These are phyloP conservation scores for Sciaenops ocellatus DNA, from an alignment of 2,797 vertebrate genomes.

Conservation along the genomic window DNA sequence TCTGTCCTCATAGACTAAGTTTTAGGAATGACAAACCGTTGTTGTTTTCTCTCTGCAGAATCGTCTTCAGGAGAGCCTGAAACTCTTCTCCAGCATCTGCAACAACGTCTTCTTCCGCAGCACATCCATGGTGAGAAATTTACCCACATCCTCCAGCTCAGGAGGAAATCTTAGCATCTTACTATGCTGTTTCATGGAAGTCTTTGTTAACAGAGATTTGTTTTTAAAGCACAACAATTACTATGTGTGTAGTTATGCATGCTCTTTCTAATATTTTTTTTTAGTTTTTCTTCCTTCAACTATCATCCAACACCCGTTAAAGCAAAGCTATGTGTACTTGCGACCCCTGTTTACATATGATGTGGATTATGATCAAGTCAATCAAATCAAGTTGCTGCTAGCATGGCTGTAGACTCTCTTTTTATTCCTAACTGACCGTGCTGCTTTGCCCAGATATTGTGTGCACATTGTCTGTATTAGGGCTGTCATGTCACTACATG, in stretches of 20 bases:
- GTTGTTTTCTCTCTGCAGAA: constrained; percentile 75
- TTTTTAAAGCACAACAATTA: neutral
- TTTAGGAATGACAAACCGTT: constrained; percentile 16
- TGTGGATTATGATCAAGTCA: too few species aligned
- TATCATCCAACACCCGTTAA: neutral
- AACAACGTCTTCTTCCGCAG: constrained; percentile 87
- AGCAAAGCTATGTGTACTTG: neutral
- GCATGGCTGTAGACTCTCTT: too few species aligned
- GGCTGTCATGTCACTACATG: too few species aligned
- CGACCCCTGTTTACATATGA: neutral
- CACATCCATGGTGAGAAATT: constrained; percentile 83
- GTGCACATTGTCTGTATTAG: too few species aligned
- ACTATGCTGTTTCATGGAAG: neutral
- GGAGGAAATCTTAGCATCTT: neutral
- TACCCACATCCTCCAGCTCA: neutral
- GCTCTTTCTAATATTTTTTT: too few species aligned
- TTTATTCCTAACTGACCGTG: too few species aligned
- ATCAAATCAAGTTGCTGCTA: too few species aligned
- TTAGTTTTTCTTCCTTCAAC: too few species aligned
- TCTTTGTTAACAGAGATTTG: neutral
- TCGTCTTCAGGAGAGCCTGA: constrained; percentile 87
- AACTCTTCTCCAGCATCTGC: constrained; percentile 86
- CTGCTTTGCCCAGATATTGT: neutral
- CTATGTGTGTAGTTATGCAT: too few species aligned
- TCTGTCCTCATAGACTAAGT: neutral